Evolutionary conservation across 1,140 invertebrate genomes (phyloP), one percentile per base, ranked within the genome.

Genomic region (Brachionus calyciflorus): DNA sequence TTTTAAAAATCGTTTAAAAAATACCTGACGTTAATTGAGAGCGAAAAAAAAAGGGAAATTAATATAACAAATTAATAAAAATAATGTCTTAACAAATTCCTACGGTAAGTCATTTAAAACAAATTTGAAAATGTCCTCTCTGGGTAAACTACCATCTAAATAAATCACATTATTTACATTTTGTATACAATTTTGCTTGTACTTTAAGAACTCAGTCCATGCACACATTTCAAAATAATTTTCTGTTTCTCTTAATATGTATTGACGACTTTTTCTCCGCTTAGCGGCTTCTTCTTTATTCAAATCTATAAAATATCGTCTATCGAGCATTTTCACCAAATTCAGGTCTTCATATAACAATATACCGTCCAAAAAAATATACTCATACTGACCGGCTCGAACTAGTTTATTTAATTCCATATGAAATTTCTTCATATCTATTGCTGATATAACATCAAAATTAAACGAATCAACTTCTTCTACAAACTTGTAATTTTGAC

Each of bases 151-250:
- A 2, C 69, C 69, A 30, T 73, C 19, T 37, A 73, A 19, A 30
- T 21, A 73, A 3, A 51, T 30, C 9, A 73, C 10, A 41, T 73
- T 55, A 19, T 26, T 49, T 19, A 33, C 3, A 5, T 33, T 51
- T 49, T 51, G 37, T 10, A 33, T 55, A 33, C 69, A 73, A 21
- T 51, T 73, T 55, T 73, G 19, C 24, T 73, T 73, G 30, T 73
- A 73, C 30, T 73, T 73, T 6, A 49, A 26, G 19, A 40, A 73
- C 24, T 73, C 44, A 12, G 24, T 55, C 69, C 69, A 73, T 3
- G 51, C 69, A 41, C 69, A 73, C 12, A 37, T 12, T 19, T 73
- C 69, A 73, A 73, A 73, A 40, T 73, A 73, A 73, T 73, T 73
- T 19, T 49, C 30, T 1, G 69, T 73, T 10, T 73, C 69, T 49